phyloP scores from a whole-genome alignment of 2,113 vertebrate genomes.

The Melanerpes formicivorus region DNA sequence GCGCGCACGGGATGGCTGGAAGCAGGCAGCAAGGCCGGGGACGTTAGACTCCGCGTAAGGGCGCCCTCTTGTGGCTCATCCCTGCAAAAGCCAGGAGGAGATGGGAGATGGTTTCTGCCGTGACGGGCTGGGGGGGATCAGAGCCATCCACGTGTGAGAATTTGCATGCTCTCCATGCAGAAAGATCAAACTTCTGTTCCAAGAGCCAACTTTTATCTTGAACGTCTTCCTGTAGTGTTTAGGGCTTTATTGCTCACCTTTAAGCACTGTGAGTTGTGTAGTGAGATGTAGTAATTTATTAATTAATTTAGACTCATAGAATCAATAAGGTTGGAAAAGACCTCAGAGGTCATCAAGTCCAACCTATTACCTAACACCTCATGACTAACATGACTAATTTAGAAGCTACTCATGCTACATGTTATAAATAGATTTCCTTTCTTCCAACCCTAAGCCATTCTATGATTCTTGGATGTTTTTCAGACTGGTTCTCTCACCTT shows the following conservation, averaged over 20 bases:
- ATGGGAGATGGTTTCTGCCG: neutral
- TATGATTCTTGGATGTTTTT: neutral
- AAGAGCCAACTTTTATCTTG: neutral
- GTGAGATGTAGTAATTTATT: no score
- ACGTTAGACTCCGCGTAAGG: neutral
- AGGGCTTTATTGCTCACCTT: neutral
- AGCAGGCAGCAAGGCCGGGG: neutral
- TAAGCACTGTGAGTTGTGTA: no score
- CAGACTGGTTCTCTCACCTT: constrained; percentile 44
- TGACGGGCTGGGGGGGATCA: neutral
- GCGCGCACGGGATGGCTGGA: fast-evolving
- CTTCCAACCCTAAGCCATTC: no score
- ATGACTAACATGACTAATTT: no score
- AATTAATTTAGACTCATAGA: neutral
- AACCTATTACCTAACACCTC: no score
- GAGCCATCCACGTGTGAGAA: neutral
- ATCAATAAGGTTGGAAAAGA: no score
- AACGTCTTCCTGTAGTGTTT: neutral
- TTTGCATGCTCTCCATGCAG: neutral
- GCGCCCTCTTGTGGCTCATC: constrained; percentile 22
- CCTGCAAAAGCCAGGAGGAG: neutral
- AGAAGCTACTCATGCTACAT: neutral
- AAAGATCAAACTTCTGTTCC: neutral
- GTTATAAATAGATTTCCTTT: neutral
- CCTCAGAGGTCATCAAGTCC: no score